phyloP scores from a whole-genome alignment of 92 coral and sea anemone genomes.

The Anthopleura xanthogrammica region DNA sequence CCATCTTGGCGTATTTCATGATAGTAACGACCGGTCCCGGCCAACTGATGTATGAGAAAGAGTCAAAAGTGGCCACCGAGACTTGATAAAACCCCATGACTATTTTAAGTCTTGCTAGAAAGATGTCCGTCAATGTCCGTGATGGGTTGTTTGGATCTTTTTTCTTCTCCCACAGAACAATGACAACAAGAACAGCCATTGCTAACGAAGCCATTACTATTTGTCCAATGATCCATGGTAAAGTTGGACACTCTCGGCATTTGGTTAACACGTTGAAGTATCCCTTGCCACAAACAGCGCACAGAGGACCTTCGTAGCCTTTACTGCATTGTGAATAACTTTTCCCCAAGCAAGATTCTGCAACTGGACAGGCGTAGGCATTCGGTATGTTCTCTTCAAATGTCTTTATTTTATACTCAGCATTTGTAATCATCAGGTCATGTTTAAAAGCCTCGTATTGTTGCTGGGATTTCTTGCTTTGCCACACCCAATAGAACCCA shows the following conservation, averaged over 20 bases:
- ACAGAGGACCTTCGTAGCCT: constrained; percentile 34
- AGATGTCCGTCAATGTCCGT: no score
- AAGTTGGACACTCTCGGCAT: constrained; percentile 32
- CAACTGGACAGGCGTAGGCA: not conserved
- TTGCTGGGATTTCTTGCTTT: not conserved
- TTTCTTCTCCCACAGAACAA: not conserved
- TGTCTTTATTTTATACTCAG: not conserved
- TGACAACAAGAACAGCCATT: not conserved
- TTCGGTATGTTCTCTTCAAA: not conserved
- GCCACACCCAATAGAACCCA: constrained; percentile 43
- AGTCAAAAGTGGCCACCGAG: no score
- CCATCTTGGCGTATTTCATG: no score
- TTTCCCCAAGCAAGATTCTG: not conserved
- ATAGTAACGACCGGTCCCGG: no score
- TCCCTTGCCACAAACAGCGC: constrained; percentile 19
- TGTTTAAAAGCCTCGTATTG: constrained; percentile 5
- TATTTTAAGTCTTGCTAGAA: no score
- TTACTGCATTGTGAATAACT: not conserved
- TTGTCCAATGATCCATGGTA: constrained; percentile 30
- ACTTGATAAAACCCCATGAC: no score
- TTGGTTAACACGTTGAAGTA: constrained; percentile 13
- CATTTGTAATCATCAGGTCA: not conserved
- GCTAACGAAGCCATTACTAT: not conserved
- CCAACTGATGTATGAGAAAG: no score
- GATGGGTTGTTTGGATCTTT: not conserved